Percentiles rank a stretch among this genome's conserved stretches.
Conservation (phyloP, 1,140 invertebrate species). For the Orussus abietinus region DNA sequence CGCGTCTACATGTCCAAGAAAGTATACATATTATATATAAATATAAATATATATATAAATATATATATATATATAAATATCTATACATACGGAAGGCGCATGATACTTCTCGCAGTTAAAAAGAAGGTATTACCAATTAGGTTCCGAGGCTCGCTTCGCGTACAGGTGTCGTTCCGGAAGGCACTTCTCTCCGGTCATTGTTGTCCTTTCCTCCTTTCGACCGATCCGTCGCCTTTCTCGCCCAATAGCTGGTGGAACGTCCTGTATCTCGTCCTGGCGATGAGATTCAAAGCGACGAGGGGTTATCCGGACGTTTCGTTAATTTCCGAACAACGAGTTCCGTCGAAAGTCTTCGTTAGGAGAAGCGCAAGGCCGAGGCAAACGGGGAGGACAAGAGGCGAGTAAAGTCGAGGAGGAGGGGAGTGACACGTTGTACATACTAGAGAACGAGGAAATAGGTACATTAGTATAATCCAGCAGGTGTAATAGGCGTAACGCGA, state of each 20-base stretch:
- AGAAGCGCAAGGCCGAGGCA: slow-evolving; percentile 23
- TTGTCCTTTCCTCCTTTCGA: no score
- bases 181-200: no score
- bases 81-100: slow-evolving; percentile 10
- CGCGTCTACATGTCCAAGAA: slow-evolving; percentile 27
- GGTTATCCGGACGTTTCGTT: slow-evolving; percentile 20
- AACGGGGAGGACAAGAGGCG: slow-evolving; percentile 21
- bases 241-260: no score
- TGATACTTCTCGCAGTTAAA: no score
- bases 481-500: slow-evolving; percentile 43
- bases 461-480: slow-evolving; percentile 41
- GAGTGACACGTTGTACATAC: slow-evolving; percentile 23
- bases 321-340: slow-evolving; percentile 44
- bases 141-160: no score
- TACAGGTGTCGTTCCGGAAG: no score
- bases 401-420: slow-evolving; percentile 2
- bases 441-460: slow-evolving; percentile 25
- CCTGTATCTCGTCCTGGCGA: no score
- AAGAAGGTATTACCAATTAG: no score
- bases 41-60: slow-evolving; percentile 8
- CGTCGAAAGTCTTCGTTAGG: slow-evolving; percentile 28
- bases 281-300: no score
- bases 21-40: slow-evolving; percentile 18
- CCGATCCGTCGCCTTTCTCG: no score
- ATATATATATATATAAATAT: slow-evolving; percentile 12